phyloP scores from a whole-genome alignment of 2,888 invertebrate genomes.

The Sylvicola fuscatus region DNA sequence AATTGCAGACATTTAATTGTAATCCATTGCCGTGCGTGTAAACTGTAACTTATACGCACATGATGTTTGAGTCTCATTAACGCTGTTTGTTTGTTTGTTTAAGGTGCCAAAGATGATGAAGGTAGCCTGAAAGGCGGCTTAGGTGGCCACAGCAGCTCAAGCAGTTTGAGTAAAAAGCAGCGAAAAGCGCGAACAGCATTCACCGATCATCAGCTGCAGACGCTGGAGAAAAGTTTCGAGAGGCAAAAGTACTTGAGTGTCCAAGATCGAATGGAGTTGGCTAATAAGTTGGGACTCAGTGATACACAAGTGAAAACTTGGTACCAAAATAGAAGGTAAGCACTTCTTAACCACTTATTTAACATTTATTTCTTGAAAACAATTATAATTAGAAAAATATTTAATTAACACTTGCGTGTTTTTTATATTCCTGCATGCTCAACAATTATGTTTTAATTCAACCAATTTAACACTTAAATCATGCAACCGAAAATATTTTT shows the following conservation, averaged over 20 bases:
- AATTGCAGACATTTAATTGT: too few species aligned
- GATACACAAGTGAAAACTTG: conserved; percentile 99
- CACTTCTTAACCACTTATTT: too few species aligned
- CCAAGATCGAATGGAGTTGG: conserved; percentile 95
- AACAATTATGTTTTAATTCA: too few species aligned
- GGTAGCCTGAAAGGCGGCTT: conserved; percentile 28
- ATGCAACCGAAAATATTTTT: too few species aligned
- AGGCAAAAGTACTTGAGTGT: conserved; percentile 92
- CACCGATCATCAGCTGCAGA: conserved; percentile 94
- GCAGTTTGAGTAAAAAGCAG: conserved; percentile 69
- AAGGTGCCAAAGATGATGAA: conserved; percentile 74
- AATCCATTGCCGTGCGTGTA: too few species aligned
- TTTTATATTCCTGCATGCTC: too few species aligned
- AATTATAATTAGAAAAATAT: too few species aligned
- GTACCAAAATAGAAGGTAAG: conserved; percentile 96
- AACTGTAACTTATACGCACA: too few species aligned
- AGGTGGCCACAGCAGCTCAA: conserved; percentile 15
- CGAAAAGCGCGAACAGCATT: conserved; percentile 95
- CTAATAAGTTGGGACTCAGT: conserved; percentile 83
- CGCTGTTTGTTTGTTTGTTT: conserved; percentile 12
- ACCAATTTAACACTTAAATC: too few species aligned
- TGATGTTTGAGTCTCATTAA: background rate
- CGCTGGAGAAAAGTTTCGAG: conserved; percentile 92
- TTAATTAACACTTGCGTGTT: too few species aligned
- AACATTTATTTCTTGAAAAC: too few species aligned